Evolutionary conservation across 2,888 invertebrate species (phyloP).

Genomic region (Apamea anceps): DNA sequence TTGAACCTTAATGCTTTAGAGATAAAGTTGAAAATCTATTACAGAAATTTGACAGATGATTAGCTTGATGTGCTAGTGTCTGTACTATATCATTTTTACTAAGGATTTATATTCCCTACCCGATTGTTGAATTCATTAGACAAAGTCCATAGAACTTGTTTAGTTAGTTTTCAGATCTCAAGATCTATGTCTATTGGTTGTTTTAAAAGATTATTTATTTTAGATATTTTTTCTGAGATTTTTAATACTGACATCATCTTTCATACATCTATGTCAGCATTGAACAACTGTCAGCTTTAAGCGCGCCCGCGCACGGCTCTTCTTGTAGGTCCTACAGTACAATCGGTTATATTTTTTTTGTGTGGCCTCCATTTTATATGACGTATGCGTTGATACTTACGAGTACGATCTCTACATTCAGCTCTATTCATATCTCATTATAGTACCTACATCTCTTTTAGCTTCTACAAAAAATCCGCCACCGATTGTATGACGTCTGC

Average conservation of each 20-base stretch:
- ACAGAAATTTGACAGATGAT: too few relatives aligned
- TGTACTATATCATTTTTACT: not conserved
- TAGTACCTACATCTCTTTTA: too few relatives aligned
- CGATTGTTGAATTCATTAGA: not conserved
- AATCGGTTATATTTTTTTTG: not conserved
- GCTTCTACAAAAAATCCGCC: not conserved
- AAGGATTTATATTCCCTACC: not conserved
- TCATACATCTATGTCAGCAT: not conserved
- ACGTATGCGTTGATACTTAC: too few relatives aligned
- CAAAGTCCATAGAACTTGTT: not conserved
- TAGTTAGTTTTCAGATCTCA: not conserved
- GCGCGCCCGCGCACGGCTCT: too few relatives aligned
- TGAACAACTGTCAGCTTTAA: not conserved
- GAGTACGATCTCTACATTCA: too few relatives aligned
- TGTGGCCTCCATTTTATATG: too few relatives aligned
- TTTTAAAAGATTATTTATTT: not conserved
- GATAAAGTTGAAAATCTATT: too few relatives aligned
- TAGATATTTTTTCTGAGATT: not conserved
- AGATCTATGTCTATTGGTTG: not conserved
- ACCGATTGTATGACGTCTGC: not conserved
- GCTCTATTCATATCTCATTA: too few relatives aligned
- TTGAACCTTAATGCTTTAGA: too few relatives aligned
- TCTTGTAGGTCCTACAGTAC: not conserved
- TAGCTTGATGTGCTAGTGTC: too few relatives aligned
- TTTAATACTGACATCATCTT: not conserved